phyloP scores from a whole-genome alignment of 2,888 invertebrate species.

The Baccha elongata region DNA sequence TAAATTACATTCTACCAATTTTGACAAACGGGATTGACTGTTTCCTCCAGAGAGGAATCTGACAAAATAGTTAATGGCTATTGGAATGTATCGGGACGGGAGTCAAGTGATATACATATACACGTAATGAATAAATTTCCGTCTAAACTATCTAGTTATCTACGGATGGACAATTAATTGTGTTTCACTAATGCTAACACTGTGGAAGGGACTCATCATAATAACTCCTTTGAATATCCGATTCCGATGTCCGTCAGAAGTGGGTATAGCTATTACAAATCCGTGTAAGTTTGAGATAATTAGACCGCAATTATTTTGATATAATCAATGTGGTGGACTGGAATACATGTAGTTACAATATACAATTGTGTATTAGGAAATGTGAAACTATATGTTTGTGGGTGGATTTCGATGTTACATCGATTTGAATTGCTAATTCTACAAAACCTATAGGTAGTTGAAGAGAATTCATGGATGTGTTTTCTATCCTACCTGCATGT shows the following conservation, averaged over 20 bases:
- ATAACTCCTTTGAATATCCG: constrained; percentile 59
- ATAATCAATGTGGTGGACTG: constrained; percentile 61
- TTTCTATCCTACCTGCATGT: not conserved
- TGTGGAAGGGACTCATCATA: constrained; percentile 31
- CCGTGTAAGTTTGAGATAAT: constrained; percentile 68
- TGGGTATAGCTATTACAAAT: not conserved
- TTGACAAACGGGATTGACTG: constrained; percentile 27
- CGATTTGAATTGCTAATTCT: constrained; percentile 70
- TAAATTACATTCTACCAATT: constrained; percentile 1
- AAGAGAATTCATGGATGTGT: constrained; percentile 25
- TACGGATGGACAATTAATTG: constrained; percentile 47
- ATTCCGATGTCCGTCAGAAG: constrained; percentile 4
- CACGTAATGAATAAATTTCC: constrained; percentile 56
- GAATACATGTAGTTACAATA: constrained; percentile 14
- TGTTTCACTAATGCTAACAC: constrained; percentile 24
- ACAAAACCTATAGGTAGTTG: not conserved
- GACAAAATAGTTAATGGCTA: constrained; percentile 17
- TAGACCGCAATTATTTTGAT: constrained; percentile 69
- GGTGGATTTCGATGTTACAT: constrained; percentile 35
- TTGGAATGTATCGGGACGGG: constrained; percentile 8
- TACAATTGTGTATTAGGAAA: not conserved
- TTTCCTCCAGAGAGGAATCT: constrained; percentile 14
- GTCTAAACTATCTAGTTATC: not conserved
- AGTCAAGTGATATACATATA: constrained; percentile 24
- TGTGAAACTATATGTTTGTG: constrained; percentile 26